Percentiles rank a stretch among this genome's conserved stretches.
Conservation (phyloP, 2,113 vertebrate species). For the Poecilia latipinna region DNA sequence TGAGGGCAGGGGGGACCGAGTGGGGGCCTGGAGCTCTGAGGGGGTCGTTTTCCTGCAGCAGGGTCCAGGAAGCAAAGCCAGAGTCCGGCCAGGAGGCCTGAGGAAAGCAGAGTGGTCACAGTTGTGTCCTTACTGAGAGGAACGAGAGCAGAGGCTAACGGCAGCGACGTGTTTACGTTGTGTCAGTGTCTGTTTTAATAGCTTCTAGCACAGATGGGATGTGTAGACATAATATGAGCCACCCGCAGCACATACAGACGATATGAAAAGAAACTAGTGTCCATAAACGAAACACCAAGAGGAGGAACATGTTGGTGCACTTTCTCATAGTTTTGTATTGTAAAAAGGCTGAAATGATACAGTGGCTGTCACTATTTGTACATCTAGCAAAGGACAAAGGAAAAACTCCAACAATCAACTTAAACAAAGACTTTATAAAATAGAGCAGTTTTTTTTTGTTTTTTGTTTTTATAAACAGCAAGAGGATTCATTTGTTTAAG, state of each 20-base stretch:
- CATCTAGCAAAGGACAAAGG: neutral
- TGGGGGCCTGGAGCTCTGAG: conserved; percentile 53
- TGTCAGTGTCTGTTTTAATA: conserved; percentile 30
- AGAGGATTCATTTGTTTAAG: conserved; percentile 12
- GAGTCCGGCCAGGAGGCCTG: conserved; percentile 15
- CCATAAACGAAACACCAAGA: conserved; percentile 33
- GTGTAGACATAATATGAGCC: conserved; percentile 42
- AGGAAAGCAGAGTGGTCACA: conserved; percentile 43
- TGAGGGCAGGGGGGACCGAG: neutral
- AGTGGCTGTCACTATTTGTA: neutral
- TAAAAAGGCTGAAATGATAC: neutral
- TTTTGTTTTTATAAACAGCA: conserved; percentile 10
- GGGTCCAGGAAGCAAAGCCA: conserved; percentile 32
- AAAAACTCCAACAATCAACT: neutral
- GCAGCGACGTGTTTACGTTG: conserved; percentile 32
- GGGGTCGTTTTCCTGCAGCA: conserved; percentile 58
- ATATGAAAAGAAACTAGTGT: conserved; percentile 58
- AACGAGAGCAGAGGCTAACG: conserved; percentile 14
- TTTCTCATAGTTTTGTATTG: conserved; percentile 2
- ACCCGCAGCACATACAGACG: conserved; percentile 36
- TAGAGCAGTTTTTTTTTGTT: neutral
- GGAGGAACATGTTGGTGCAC: neutral
- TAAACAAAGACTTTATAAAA: conserved; percentile 11
- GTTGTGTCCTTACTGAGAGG: conserved; percentile 11
- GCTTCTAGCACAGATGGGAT: conserved; percentile 22